phyloP scores from a whole-genome alignment of 1,140 invertebrate genomes.

The Plectus sambesii region DNA sequence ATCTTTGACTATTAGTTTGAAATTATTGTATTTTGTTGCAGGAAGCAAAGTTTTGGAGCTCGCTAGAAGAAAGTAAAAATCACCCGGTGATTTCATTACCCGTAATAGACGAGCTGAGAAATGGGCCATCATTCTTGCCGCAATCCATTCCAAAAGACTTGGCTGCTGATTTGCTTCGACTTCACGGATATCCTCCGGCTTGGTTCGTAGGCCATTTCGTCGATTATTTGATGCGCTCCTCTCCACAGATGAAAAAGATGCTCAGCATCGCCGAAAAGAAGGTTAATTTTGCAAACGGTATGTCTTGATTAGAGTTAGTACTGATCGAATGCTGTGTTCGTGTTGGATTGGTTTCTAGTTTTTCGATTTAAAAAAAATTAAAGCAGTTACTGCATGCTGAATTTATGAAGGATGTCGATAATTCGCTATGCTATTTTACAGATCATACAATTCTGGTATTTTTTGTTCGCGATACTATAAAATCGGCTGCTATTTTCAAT shows the following conservation, averaged over 20 bases:
- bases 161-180: constrained; percentile 60
- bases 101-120: constrained; percentile 78
- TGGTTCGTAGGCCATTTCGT: constrained; percentile 78
- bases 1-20: no score
- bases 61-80: constrained; percentile 50
- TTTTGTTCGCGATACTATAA: no score
- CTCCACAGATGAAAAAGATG: constrained; percentile 56
- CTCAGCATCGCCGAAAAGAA: constrained; percentile 63
- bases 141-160: constrained; percentile 81
- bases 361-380: no score
- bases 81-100: constrained; percentile 75
- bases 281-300: constrained; percentile 49
- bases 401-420: constrained; percentile 79
- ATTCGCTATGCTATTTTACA: constrained; percentile 49
- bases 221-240: constrained; percentile 35
- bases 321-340: no score
- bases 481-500: no score
- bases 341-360: no score
- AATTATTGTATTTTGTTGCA: no score
- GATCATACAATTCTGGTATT: constrained; percentile 46
- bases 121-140: constrained; percentile 73
- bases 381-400: no score
- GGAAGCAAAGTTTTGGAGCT: constrained; percentile 54
- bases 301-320: constrained; percentile 52
- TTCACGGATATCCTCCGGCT: constrained; percentile 84